These are phyloP conservation scores for Sebastes baramenuke DNA, from an alignment of 2,797 vertebrate species.

Conservation along the genomic window DNA sequence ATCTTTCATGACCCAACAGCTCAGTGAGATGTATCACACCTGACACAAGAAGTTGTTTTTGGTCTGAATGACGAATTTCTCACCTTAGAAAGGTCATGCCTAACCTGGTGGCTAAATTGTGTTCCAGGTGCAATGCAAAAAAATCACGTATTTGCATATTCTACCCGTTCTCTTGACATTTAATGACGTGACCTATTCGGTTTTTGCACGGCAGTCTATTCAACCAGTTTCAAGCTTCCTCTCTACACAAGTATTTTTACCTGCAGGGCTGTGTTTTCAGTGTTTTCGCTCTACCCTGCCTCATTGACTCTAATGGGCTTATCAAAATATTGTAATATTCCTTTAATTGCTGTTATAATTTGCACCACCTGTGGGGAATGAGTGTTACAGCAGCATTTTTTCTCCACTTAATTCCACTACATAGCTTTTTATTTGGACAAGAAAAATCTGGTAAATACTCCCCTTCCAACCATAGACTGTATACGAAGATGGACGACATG, in stretches of 20 bases:
- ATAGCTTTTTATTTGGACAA: not conserved
- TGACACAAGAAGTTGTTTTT: slow-evolving; percentile 22
- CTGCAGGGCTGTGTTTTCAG: slow-evolving; percentile 74
- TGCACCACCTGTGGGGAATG: not conserved
- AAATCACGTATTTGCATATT: not conserved
- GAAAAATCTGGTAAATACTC: not conserved
- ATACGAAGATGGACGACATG: not conserved
- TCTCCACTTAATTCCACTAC: rapidly evolving
- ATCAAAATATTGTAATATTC: not conserved
- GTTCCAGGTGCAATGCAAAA: slow-evolving; percentile 1
- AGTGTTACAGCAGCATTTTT: no score
- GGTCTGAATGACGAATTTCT: slow-evolving; percentile 1
- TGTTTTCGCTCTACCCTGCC: slow-evolving; percentile 73
- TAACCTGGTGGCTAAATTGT: not conserved
- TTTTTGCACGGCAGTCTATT: slow-evolving; percentile 34
- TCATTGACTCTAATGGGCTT: slow-evolving; percentile 81
- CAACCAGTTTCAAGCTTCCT: slow-evolving; percentile 42
- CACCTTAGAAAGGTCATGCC: not conserved
- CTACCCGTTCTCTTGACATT: not conserved
- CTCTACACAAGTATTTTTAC: slow-evolving; percentile 50
- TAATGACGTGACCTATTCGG: not conserved
- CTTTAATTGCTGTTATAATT: not conserved
- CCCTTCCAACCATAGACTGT: not conserved
- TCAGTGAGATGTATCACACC: slow-evolving; percentile 12
- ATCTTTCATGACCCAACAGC: not conserved